These are phyloP conservation scores for Scrobipalpa atriplicella DNA, from an alignment of 2,888 invertebrate genomes.

Conservation along the genomic window DNA sequence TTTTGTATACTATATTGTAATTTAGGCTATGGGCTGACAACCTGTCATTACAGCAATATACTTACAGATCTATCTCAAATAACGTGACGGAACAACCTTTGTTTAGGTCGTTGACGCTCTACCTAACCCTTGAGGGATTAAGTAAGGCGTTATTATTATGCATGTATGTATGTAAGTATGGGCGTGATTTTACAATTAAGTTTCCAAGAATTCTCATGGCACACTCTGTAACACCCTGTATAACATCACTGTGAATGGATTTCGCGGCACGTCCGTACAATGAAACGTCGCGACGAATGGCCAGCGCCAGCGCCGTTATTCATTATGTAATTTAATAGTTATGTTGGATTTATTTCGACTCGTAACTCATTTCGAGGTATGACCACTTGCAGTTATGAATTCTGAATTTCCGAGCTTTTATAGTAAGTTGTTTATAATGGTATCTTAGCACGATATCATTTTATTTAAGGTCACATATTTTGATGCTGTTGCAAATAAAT, in stretches of 20 bases:
- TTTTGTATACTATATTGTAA: too few relatives aligned
- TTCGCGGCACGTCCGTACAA: slow-evolving; percentile 42
- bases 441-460: background rate
- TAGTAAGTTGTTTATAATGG: background rate
- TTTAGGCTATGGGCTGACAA: too few relatives aligned
- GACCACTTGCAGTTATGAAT: background rate
- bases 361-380: background rate
- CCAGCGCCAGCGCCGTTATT: slow-evolving; percentile 5
- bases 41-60: too few relatives aligned
- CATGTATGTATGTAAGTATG: too few relatives aligned
- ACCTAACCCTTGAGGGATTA: too few relatives aligned
- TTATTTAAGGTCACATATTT: background rate
- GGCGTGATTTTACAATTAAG: too few relatives aligned
- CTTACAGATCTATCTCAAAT: too few relatives aligned
- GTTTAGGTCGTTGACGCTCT: too few relatives aligned
- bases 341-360: slow-evolving; percentile 3
- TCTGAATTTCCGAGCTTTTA: background rate
- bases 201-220: too few relatives aligned
- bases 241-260: slow-evolving; percentile 36
- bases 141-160: too few relatives aligned
- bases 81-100: too few relatives aligned
- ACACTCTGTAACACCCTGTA: background rate
- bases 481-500: background rate
- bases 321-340: slow-evolving; percentile 17
- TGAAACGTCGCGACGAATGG: slow-evolving; percentile 33